Conservation (phyloP, 1,140 invertebrate species). For the Drosophila nigrodunni region DNA sequence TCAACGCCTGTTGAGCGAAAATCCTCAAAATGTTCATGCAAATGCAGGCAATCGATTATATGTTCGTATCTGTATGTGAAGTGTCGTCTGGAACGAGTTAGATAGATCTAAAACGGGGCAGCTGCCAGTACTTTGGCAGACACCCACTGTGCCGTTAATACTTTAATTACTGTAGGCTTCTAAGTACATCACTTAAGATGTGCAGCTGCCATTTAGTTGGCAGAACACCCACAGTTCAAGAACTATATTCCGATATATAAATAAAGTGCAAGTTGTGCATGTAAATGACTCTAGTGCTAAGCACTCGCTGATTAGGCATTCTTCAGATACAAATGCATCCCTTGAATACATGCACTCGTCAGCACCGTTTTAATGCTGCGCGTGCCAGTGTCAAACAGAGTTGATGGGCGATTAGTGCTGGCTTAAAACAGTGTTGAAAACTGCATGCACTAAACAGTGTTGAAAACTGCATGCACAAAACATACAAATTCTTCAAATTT, state of each 20-base stretch:
- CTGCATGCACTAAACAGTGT: neutral
- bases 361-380: slow-evolving; percentile 27
- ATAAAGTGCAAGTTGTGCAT: slow-evolving; percentile 44
- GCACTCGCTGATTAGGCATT: slow-evolving; percentile 21
- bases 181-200: slow-evolving; percentile 62
- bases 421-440: neutral
- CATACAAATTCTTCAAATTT: too few species aligned
- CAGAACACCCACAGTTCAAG: slow-evolving; percentile 57
- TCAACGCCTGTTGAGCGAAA: slow-evolving; percentile 40
- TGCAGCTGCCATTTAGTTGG: slow-evolving; percentile 43
- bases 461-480: neutral
- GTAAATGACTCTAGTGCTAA: slow-evolving; percentile 24
- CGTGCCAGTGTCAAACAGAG: slow-evolving; percentile 65
- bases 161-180: slow-evolving; percentile 53
- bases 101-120: slow-evolving; percentile 3
- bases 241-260: slow-evolving; percentile 16
- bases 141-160: slow-evolving; percentile 67
- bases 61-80: slow-evolving; percentile 16
- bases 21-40: slow-evolving; percentile 45
- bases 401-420: slow-evolving; percentile 39
- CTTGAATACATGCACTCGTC: neutral
- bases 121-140: slow-evolving; percentile 42
- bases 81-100: slow-evolving; percentile 37
- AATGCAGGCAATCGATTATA: slow-evolving; percentile 43
- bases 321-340: slow-evolving; percentile 8